These are phyloP conservation scores for Acanthurus lineatus DNA, from an alignment of 2,797 vertebrate species.

Conservation along the genomic window DNA sequence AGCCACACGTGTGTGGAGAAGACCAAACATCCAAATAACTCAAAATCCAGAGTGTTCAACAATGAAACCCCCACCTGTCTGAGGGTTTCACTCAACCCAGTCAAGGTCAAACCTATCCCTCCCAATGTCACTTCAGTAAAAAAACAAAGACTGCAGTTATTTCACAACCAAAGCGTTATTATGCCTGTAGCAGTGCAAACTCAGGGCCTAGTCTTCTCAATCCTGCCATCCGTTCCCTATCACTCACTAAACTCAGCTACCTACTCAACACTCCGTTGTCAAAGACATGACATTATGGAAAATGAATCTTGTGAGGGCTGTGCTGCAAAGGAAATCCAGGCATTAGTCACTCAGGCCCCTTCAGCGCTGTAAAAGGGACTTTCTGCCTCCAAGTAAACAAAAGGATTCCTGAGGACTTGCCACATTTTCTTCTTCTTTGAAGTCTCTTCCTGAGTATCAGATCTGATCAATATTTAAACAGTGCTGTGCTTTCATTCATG, in stretches of 20 bases:
- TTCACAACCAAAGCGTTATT: conserved; percentile 8
- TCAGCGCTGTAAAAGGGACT: conserved; percentile 60
- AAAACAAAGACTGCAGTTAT: conserved; percentile 10
- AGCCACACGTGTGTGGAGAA: conserved; percentile 55
- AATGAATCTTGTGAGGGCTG: conserved; percentile 59
- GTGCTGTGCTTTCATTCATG: conserved; percentile 53
- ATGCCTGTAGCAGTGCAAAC: conserved; percentile 10
- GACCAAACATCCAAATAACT: conserved; percentile 66
- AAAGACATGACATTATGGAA: conserved; percentile 75
- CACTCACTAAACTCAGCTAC: conserved; percentile 43
- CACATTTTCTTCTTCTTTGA: conserved; percentile 62
- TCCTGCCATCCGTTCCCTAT: conserved; percentile 29
- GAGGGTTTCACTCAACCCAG: conserved; percentile 59
- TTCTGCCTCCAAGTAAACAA: conserved; percentile 62
- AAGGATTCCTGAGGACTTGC: conserved; percentile 56
- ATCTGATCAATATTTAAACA: conserved; percentile 68
- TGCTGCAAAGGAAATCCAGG: conserved; percentile 71
- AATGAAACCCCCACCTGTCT: conserved; percentile 68
- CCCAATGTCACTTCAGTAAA: conserved; percentile 12
- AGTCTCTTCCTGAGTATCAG: conserved; percentile 52
- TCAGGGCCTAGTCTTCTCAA: conserved; percentile 13
- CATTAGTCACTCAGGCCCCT: conserved; percentile 61
- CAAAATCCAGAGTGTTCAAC: conserved; percentile 38
- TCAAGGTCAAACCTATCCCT: conserved; percentile 27
- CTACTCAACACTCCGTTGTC: conserved; percentile 40